Percentiles rank a stretch among this genome's conserved stretches.
phyloP scores from a whole-genome alignment of 2,888 invertebrate species.

The Dasysyrphus tricinctus region DNA sequence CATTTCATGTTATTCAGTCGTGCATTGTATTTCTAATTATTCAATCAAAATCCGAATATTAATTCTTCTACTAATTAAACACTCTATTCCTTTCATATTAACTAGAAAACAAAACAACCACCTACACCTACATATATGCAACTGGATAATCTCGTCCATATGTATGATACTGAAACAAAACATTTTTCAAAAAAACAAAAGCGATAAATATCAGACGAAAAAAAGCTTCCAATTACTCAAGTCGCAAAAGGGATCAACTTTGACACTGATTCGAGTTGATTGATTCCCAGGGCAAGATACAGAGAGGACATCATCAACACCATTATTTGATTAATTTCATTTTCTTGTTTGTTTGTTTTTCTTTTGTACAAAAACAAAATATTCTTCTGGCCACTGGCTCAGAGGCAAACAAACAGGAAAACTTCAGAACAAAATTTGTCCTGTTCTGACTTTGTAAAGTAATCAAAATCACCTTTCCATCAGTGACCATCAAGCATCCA shows the following conservation, averaged over 20 bases:
- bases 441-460: slow-evolving; percentile 3
- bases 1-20: no score
- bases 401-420: neutral
- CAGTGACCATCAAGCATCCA: neutral
- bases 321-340: slow-evolving; percentile 46
- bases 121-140: neutral
- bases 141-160: neutral
- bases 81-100: slow-evolving; percentile 24
- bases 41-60: neutral
- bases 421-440: neutral
- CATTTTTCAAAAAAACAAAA: neutral
- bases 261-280: slow-evolving; percentile 69
- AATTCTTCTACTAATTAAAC: neutral
- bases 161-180: neutral
- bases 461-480: slow-evolving; percentile 31
- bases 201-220: slow-evolving; percentile 24
- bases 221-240: slow-evolving; percentile 66
- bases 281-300: slow-evolving; percentile 64
- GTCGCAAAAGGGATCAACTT: slow-evolving; percentile 51
- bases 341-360: neutral
- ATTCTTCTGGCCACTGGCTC: neutral
- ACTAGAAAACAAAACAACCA: slow-evolving; percentile 40
- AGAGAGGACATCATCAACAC: slow-evolving; percentile 57
- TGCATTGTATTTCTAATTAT: no score
- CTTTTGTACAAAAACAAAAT: neutral